Evolutionary conservation across 2,113 vertebrate genomes (phyloP).

Genomic region (Rhinoptilus africanus): DNA sequence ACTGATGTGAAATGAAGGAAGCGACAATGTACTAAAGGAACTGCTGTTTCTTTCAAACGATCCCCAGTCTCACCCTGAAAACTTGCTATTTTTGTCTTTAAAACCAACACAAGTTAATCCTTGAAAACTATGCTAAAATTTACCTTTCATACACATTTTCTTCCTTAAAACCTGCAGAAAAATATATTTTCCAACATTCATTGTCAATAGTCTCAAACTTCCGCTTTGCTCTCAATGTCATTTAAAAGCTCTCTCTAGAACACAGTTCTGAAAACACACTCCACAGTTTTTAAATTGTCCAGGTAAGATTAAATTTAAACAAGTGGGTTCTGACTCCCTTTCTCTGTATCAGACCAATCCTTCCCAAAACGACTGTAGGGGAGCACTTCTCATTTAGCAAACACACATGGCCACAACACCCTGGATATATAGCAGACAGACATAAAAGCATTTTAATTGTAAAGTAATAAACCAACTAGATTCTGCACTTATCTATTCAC

Average conservation of each 20-base stretch:
- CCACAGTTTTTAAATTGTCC: not conserved
- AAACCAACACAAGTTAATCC: not conserved
- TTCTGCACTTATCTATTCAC: not conserved
- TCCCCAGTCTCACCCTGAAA: not conserved
- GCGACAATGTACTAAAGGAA: not conserved
- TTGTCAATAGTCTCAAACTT: not conserved
- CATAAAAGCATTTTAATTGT: not conserved
- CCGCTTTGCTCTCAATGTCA: fast-evolving
- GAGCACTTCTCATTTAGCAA: not conserved
- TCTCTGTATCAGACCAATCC: not conserved
- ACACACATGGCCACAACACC: not conserved
- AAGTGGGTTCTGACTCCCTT: not conserved
- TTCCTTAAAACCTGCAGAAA: not conserved
- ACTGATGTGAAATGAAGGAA: not conserved
- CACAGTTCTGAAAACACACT: not conserved
- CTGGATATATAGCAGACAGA: not conserved
- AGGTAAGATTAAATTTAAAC: not conserved
- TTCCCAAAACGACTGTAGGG: not conserved
- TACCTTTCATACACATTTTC: not conserved
- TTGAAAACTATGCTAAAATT: not conserved
- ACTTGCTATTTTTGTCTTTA: not conserved
- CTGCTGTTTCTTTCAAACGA: not conserved
- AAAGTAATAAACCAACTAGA: not conserved
- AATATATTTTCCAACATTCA: not conserved
- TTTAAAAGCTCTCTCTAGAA: not conserved